Conservation (phyloP, 2,888 invertebrate species). For the Liodrosophila aerea region DNA sequence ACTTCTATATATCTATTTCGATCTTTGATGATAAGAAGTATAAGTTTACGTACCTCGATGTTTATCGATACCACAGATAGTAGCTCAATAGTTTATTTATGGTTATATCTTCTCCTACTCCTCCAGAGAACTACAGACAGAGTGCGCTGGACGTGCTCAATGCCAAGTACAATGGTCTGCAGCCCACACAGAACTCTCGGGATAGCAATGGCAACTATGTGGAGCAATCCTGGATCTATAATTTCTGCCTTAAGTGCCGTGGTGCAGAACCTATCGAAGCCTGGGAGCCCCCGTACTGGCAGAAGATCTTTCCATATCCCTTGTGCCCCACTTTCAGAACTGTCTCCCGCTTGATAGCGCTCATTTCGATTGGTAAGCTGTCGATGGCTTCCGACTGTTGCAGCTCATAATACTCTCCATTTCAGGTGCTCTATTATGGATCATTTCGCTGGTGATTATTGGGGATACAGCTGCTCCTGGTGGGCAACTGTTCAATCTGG, state of each 20-base stretch:
- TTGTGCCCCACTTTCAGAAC: constrained; percentile 93
- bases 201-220: constrained; percentile 62
- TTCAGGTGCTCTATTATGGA: constrained; percentile 88
- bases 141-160: constrained; percentile 78
- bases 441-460: constrained; percentile 89
- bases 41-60: no score
- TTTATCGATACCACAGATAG: no score
- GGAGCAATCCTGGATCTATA: constrained; percentile 89
- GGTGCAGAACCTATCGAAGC: constrained; percentile 89
- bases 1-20: neutral
- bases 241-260: constrained; percentile 91
- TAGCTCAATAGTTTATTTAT: no score
- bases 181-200: constrained; percentile 31
- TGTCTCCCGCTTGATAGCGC: constrained; percentile 89
- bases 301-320: constrained; percentile 91
- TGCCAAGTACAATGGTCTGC: constrained; percentile 72
- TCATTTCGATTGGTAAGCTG: constrained; percentile 87
- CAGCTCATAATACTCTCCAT: neutral
- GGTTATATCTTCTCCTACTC: neutral
- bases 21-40: no score
- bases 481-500: constrained; percentile 91
- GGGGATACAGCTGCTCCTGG: constrained; percentile 92
- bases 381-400: no score
- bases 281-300: constrained; percentile 93
- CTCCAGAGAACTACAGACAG: constrained; percentile 74